Conservation (phyloP, 2,113 vertebrate species). For the Prunella fulvescens region DNA sequence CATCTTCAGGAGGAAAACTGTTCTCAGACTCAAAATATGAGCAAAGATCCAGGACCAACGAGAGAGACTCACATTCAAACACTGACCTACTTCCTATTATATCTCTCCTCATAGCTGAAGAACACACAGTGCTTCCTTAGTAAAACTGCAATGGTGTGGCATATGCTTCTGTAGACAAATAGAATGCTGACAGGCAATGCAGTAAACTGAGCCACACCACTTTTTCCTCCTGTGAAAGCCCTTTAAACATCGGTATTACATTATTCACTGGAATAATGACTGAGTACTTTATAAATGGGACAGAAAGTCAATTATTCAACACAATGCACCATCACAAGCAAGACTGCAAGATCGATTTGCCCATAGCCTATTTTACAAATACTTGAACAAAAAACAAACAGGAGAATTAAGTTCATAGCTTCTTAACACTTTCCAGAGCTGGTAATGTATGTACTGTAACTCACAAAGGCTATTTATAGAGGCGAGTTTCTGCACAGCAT, state of each 20-base stretch:
- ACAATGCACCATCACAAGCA: not conserved
- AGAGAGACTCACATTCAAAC: conserved; percentile 1
- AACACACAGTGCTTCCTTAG: not conserved
- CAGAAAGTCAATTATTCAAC: conserved; percentile 47
- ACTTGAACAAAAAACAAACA: conserved; percentile 24
- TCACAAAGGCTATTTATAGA: conserved; percentile 37
- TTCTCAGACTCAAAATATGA: not conserved
- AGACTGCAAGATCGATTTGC: conserved; percentile 9
- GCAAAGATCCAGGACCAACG: conserved; percentile 13
- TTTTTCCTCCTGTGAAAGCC: conserved; percentile 18
- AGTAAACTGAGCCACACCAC: conserved; percentile 18
- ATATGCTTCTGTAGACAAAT: conserved; percentile 45
- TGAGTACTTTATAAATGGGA: conserved; percentile 33
- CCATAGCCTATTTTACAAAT: conserved; percentile 41
- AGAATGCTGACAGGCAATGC: conserved; percentile 38
- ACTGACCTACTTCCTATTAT: conserved; percentile 56
- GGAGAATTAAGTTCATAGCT: not conserved
- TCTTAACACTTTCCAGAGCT: conserved; percentile 26
- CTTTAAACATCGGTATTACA: not conserved
- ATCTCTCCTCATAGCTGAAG: conserved; percentile 16
- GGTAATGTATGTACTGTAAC: conserved; percentile 45
- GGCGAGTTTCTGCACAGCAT: not conserved
- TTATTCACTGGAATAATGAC: conserved; percentile 25
- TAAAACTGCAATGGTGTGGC: conserved; percentile 30
- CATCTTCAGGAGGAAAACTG: not conserved